Percentiles rank a stretch among this genome's conserved stretches.
Conservation (phyloP, 2,797 vertebrate genomes). For the Molossus molossus region DNA sequence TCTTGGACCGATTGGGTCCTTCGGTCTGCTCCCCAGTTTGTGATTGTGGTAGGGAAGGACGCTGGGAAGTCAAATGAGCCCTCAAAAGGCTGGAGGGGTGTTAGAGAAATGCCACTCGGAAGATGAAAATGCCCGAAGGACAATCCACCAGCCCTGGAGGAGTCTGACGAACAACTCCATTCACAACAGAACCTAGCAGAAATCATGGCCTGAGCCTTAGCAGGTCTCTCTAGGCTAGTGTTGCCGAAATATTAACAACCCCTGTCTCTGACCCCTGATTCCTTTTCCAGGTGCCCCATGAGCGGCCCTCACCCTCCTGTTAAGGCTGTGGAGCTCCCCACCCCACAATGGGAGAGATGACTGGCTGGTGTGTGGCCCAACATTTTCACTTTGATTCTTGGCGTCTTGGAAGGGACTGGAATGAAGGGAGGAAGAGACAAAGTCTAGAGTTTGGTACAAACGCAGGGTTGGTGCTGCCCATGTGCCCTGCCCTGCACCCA, state of each 20-base stretch:
- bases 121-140: neutral
- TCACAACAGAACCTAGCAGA: neutral
- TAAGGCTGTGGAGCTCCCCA: too few relatives aligned
- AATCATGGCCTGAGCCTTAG: neutral
- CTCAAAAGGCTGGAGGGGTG: neutral
- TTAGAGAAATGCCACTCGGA: neutral
- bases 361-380: accelerated
- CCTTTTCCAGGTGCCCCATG: neutral
- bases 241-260: neutral
- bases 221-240: neutral
- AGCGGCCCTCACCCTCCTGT: neutral
- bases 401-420: neutral
- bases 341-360: neutral
- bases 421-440: neutral
- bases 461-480: accelerated
- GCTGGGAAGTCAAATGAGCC: neutral
- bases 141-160: neutral
- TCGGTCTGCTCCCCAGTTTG: neutral
- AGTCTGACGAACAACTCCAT: neutral
- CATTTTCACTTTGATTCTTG: neutral
- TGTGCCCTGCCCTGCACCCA: accelerated
- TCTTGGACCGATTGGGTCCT: neutral
- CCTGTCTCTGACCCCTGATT: neutral
- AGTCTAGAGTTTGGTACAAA: accelerated
- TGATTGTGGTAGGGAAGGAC: neutral